A percentile compares a stretch with the other conserved stretches of the same genome.
Conservation (phyloP, 2,113 vertebrate genomes). For the Ptilorrhoa leucosticta region DNA sequence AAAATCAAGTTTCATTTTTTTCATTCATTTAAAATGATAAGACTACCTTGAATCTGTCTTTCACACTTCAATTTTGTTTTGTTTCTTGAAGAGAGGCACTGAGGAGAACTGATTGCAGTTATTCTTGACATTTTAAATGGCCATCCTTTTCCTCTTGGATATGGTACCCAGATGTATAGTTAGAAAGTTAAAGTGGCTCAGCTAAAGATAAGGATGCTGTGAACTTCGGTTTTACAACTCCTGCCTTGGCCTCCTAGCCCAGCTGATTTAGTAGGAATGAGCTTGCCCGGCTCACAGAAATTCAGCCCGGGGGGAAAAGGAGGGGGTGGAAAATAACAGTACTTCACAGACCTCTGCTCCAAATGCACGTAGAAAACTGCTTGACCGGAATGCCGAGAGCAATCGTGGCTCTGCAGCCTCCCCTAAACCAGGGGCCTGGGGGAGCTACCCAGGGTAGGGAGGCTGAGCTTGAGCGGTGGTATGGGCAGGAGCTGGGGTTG, state of each 20-base stretch:
- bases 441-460: neutral
- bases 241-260: slow-evolving; percentile 19
- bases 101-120: slow-evolving; percentile 32
- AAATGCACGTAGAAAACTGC: neutral
- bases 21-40: neutral
- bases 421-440: neutral
- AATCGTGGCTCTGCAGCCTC: neutral
- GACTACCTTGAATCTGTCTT: neutral
- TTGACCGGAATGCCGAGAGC: rapidly evolving
- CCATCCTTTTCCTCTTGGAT: slow-evolving; percentile 36
- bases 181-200: slow-evolving; percentile 54
- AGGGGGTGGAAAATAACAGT: neutral
- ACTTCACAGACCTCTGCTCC: neutral
- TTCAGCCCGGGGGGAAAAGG: neutral
- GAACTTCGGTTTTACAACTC: slow-evolving; percentile 33
- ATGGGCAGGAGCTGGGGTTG: neutral
- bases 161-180: slow-evolving; percentile 52
- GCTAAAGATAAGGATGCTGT: slow-evolving; percentile 41
- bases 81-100: slow-evolving; percentile 18
- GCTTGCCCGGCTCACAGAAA: neutral
- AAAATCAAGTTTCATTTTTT: neutral
- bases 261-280: slow-evolving; percentile 12
- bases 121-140: slow-evolving; percentile 48
- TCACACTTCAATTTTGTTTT: slow-evolving; percentile 36
- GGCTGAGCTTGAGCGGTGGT: neutral